phyloP scores from a whole-genome alignment of 2,113 vertebrate genomes.

The Lethenteron camtschaticum region DNA sequence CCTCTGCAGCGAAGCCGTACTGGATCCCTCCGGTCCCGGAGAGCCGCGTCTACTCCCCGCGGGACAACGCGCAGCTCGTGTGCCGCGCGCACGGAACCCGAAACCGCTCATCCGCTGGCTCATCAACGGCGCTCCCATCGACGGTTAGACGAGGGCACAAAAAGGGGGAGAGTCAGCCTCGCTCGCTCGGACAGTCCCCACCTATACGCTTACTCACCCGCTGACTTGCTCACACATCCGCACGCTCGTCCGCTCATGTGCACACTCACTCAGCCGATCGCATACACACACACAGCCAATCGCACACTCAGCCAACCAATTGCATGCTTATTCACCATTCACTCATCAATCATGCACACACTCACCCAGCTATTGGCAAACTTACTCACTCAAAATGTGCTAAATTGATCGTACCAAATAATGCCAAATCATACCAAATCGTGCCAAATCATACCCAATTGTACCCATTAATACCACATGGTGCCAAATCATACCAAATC shows the following conservation, averaged over 20 bases:
- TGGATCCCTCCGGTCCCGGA: constrained; percentile 33
- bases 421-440: too few relatives aligned
- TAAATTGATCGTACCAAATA: too few relatives aligned
- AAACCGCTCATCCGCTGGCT: constrained; percentile 38
- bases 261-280: too few relatives aligned
- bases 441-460: too few relatives aligned
- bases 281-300: not conserved
- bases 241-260: too few relatives aligned
- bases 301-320: not conserved
- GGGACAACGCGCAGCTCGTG: constrained; percentile 39
- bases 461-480: too few relatives aligned
- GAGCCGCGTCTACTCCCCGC: constrained; percentile 39
- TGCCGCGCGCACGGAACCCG: constrained; percentile 51
- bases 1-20: constrained; percentile 36
- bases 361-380: not conserved
- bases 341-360: not conserved
- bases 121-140: constrained; percentile 37
- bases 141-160: constrained; percentile 19
- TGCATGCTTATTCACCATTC: not conserved
- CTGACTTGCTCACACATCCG: too few relatives aligned
- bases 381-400: too few relatives aligned
- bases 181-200: too few relatives aligned
- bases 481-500: too few relatives aligned
- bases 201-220: too few relatives aligned
- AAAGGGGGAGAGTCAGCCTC: too few relatives aligned